These are phyloP conservation scores for Typhlomys cinereus DNA, from an alignment of 2,113 vertebrate genomes.

Conservation along the genomic window DNA sequence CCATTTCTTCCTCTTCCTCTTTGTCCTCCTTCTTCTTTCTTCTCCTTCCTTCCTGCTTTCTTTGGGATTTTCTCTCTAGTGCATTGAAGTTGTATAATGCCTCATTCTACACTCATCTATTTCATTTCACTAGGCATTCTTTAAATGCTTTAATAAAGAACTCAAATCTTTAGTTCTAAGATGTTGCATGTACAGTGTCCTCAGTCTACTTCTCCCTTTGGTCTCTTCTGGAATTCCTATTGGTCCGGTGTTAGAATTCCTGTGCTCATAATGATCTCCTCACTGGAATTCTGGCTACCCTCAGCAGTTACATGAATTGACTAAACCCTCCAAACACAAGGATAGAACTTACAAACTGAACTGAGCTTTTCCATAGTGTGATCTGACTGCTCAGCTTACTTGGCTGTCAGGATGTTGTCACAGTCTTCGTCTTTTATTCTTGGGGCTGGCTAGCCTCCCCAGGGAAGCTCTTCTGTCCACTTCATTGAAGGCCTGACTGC, in stretches of 20 bases:
- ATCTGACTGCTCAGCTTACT: background rate
- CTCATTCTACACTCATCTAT: background rate
- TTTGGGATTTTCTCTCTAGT: background rate
- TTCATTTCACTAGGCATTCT: background rate
- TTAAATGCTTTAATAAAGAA: background rate
- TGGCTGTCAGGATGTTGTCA: background rate
- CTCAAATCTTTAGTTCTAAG: background rate
- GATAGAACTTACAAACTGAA: background rate
- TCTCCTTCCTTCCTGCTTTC: background rate
- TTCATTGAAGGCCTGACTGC: background rate
- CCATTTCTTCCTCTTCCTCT: no score
- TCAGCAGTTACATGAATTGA: background rate
- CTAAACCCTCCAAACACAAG: background rate
- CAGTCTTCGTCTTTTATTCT: background rate
- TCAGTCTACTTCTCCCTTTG: background rate
- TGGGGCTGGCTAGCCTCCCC: background rate
- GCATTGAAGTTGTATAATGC: background rate
- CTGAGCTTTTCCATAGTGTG: background rate
- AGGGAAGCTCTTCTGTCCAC: background rate
- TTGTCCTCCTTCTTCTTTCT: no score
- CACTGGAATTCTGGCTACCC: background rate
- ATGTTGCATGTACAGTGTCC: no score
- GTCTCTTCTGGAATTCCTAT: background rate
- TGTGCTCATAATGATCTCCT: background rate
- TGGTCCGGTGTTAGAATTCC: background rate